Conservation (phyloP, 1,140 invertebrate species). For the Arctopsyche grandis region DNA sequence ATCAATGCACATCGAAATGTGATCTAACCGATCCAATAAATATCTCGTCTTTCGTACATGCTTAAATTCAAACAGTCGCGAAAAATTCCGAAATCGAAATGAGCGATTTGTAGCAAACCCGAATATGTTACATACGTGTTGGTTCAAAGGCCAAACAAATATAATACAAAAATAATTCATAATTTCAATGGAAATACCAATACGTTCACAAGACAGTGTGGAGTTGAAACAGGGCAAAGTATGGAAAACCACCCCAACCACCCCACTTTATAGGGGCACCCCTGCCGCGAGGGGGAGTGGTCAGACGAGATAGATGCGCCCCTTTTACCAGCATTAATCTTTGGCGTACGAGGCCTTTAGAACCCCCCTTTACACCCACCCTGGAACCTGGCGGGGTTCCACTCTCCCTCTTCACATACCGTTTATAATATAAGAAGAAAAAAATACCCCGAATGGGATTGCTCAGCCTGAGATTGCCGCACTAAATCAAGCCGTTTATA, state of each 20-base stretch:
- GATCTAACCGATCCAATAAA: no score
- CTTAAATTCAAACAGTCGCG: no score
- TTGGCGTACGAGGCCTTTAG: conserved; percentile 39
- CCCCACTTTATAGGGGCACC: conserved; percentile 29
- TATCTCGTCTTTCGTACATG: no score
- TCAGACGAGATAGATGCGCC: conserved; percentile 52
- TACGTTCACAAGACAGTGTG: no score
- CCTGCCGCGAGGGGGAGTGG: conserved; percentile 47
- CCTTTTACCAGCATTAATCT: conserved; percentile 52
- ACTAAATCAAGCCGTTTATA: conserved; percentile 50
- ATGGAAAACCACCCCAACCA: not conserved
- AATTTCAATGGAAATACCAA: not conserved
- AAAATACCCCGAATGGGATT: conserved; percentile 51
- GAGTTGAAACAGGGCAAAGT: not conserved
- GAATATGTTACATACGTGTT: no score
- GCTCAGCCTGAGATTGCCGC: conserved; percentile 51
- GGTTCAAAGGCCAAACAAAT: no score
- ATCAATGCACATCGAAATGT: no score
- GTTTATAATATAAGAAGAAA: conserved; percentile 44
- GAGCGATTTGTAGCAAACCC: no score
- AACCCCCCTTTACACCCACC: not conserved
- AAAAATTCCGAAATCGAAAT: no score
- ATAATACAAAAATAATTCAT: no score
- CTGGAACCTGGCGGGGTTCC: not conserved
- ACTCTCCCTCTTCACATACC: not conserved